phyloP scores from a whole-genome alignment of 1,140 invertebrate species.

The Mylabris phalerata region DNA sequence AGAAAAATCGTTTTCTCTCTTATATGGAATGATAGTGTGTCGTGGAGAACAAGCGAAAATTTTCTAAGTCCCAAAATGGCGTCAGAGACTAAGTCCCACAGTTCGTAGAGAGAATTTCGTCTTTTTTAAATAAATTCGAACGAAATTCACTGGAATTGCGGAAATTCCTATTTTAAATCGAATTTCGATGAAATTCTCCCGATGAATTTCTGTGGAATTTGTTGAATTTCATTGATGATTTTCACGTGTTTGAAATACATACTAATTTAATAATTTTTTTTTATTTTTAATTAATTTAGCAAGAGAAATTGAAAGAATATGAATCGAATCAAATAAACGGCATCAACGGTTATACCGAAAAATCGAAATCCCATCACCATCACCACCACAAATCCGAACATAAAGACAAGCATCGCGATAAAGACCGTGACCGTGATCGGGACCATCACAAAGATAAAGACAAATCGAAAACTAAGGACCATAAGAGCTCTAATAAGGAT shows the following conservation, averaged over 20 bases:
- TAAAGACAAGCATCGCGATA: constrained; percentile 56
- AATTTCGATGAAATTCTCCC: background rate
- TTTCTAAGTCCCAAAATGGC: constrained; percentile 83
- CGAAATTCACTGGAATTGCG: background rate
- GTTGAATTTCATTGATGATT: background rate
- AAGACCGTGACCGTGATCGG: constrained; percentile 31
- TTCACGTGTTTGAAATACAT: constrained; percentile 9
- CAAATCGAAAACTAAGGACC: constrained; percentile 60
- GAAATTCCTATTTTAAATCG: background rate
- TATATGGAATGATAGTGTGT: constrained; percentile 16
- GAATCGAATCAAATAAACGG: constrained; percentile 59
- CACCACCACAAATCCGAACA: constrained; percentile 59
- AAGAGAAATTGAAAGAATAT: constrained; percentile 26
- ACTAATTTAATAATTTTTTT: background rate
- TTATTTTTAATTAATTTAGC: constrained; percentile 9
- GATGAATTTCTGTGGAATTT: background rate
- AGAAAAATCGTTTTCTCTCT: too few relatives aligned
- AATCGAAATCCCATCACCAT: constrained; percentile 46
- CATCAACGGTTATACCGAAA: constrained; percentile 58
- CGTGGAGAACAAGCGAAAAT: constrained; percentile 49
- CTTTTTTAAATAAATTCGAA: background rate
- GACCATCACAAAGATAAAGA: constrained; percentile 42
- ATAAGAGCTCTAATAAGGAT: constrained; percentile 46
- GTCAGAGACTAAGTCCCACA: constrained; percentile 62
- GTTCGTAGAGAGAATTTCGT: background rate